A percentile compares a stretch with the other conserved stretches of the same genome.
Conservation (phyloP, 2,888 invertebrate species). For the Lepidochrysops patricia region DNA sequence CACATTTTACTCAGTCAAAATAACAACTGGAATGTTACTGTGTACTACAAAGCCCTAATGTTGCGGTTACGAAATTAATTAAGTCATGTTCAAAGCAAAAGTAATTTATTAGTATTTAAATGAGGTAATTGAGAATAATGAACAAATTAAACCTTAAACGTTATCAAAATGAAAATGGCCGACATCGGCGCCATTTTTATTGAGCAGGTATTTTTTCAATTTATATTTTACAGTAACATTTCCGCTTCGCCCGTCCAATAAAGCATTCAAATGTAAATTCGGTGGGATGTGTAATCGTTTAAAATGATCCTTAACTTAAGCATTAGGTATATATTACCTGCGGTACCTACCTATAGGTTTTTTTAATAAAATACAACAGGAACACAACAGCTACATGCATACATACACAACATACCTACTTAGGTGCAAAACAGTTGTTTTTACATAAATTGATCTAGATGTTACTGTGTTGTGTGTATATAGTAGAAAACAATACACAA, state of each 20-base stretch:
- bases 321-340: not conserved
- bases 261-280: conserved; percentile 1
- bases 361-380: not conserved
- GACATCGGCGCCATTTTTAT: not conserved
- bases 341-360: not conserved
- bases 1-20: not conserved
- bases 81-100: not conserved
- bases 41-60: not conserved
- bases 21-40: not conserved
- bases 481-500: too few relatives aligned
- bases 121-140: not conserved
- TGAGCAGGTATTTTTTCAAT: not conserved
- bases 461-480: too few relatives aligned
- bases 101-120: not conserved
- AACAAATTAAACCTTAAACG: not conserved
- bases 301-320: not conserved
- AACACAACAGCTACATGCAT: too few relatives aligned
- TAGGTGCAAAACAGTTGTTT: too few relatives aligned
- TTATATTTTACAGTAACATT: not conserved
- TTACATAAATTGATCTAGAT: too few relatives aligned
- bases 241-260: not conserved
- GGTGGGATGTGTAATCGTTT: not conserved
- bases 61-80: not conserved
- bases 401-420: too few relatives aligned
- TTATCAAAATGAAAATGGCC: not conserved